Evolutionary conservation across 2,113 vertebrate genomes (phyloP).

Genomic region (Mustelus asterias): DNA sequence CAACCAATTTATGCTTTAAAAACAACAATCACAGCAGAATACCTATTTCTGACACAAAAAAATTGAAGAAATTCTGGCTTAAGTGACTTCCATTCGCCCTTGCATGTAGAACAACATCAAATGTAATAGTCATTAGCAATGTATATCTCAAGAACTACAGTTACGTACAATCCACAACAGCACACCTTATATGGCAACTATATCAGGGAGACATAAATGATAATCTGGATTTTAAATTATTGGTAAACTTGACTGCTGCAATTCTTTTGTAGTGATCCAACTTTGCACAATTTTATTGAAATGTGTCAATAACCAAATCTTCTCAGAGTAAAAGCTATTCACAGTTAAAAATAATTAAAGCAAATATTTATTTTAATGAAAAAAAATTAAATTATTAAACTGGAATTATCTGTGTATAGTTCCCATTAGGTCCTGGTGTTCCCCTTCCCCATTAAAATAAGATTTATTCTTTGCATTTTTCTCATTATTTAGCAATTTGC

Average conservation of each 20-base stretch:
- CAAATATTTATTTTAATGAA: not conserved
- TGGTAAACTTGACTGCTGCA: not conserved
- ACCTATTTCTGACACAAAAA: not conserved
- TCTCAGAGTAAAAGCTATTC: not conserved
- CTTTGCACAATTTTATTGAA: not conserved
- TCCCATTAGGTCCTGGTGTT: not conserved
- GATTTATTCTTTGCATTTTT: not conserved
- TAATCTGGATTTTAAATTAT: not conserved
- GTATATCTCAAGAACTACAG: not conserved
- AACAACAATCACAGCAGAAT: not conserved
- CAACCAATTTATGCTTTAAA: not conserved
- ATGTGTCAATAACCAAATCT: not conserved
- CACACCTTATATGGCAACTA: not conserved
- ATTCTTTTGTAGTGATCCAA: not conserved
- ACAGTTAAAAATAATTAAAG: not conserved
- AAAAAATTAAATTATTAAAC: not conserved
- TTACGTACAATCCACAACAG: not conserved
- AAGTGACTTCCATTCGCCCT: not conserved
- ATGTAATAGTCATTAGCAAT: not conserved
- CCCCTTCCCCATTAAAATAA: too few species aligned
- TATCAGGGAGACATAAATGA: not conserved
- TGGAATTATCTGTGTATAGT: not conserved
- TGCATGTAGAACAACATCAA: not conserved
- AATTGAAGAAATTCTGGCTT: not conserved
- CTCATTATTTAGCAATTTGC: not conserved